Percentiles rank a stretch among this genome's conserved stretches.
These are phyloP conservation scores for Malacoctenus gilli DNA, from an alignment of 2,797 vertebrate genomes.

Conservation along the genomic window DNA sequence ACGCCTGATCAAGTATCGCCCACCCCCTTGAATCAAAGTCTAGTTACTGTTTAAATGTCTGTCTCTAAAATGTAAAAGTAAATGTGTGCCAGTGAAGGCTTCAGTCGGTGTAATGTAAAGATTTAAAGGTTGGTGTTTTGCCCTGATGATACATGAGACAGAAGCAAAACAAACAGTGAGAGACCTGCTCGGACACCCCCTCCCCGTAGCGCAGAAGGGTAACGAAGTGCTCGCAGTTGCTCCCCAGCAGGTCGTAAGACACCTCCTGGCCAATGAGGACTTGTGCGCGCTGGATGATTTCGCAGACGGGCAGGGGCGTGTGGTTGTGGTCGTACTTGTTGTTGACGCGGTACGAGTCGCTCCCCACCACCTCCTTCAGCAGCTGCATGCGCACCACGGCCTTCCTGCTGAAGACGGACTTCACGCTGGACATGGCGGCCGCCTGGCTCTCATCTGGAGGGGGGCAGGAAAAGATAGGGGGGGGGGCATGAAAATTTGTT, in stretches of 20 bases:
- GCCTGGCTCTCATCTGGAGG: constrained; percentile 83
- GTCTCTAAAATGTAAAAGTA: background rate
- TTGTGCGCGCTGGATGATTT: constrained; percentile 87
- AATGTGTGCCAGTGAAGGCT: background rate
- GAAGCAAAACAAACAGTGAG: constrained; percentile 56
- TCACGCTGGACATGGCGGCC: constrained; percentile 83
- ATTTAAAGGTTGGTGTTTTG: constrained; percentile 2
- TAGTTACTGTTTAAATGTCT: background rate
- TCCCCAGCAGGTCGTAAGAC: constrained; percentile 87
- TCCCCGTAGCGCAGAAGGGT: constrained; percentile 91
- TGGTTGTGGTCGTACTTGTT: constrained; percentile 90
- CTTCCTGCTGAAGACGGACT: constrained; percentile 89
- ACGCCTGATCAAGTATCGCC: no score
- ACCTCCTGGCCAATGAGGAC: constrained; percentile 87
- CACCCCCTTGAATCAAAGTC: no score
- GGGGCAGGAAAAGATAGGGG: background rate
- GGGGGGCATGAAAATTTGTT: no score
- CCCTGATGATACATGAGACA: constrained; percentile 34
- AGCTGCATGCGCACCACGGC: constrained; percentile 93
- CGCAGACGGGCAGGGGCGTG: constrained; percentile 81
- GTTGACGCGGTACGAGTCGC: constrained; percentile 86
- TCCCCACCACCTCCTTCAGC: constrained; percentile 90
- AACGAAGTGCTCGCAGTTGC: constrained; percentile 96
- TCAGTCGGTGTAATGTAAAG: constrained; percentile 3
- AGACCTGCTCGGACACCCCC: constrained; percentile 90